A percentile compares a stretch with the other conserved stretches of the same genome.
These are phyloP conservation scores for Linhomoeus sp. DNA, from an alignment of 2,888 invertebrate species.

Conservation along the genomic window DNA sequence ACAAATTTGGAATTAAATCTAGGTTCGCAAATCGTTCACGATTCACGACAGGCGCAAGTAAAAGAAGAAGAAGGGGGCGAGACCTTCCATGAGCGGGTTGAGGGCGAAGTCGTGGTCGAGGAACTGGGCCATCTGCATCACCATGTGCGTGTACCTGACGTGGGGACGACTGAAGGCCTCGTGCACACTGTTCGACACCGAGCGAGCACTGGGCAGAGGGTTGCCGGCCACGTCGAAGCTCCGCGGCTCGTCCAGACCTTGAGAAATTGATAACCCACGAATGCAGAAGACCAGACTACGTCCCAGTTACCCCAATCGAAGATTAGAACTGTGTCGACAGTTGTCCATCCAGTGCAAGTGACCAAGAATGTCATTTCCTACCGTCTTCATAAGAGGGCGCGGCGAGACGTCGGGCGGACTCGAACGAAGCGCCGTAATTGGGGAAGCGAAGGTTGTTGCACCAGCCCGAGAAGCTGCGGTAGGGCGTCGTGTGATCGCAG, in stretches of 20 bases:
- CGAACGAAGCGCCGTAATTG: conserved; percentile 16
- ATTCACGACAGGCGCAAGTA: too few species aligned
- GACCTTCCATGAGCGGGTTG: conserved; percentile 15
- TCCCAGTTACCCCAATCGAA: too few species aligned
- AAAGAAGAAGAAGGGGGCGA: not conserved
- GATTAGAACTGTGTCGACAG: too few species aligned
- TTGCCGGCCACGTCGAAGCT: conserved; percentile 39
- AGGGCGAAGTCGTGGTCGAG: conserved; percentile 26
- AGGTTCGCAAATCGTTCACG: too few species aligned
- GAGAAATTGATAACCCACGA: not conserved
- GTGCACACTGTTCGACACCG: conserved; percentile 67
- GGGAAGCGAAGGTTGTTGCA: conserved; percentile 22
- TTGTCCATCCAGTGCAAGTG: too few species aligned
- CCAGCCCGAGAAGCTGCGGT: conserved; percentile 12
- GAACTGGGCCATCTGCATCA: conserved; percentile 25
- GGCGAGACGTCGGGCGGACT: conserved; percentile 15
- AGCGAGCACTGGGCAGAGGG: conserved; percentile 60
- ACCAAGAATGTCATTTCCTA: conserved; percentile 1
- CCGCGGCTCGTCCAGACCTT: conserved; percentile 16
- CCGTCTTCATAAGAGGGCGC: conserved; percentile 18
- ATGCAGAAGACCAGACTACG: too few species aligned
- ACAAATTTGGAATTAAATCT: too few species aligned
- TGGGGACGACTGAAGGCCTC: conserved; percentile 10
- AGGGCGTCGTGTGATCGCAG: conserved; percentile 1
- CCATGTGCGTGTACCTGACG: conserved; percentile 15